These are phyloP conservation scores for Malurus splendens DNA, from an alignment of 2,797 vertebrate genomes.

Conservation along the genomic window DNA sequence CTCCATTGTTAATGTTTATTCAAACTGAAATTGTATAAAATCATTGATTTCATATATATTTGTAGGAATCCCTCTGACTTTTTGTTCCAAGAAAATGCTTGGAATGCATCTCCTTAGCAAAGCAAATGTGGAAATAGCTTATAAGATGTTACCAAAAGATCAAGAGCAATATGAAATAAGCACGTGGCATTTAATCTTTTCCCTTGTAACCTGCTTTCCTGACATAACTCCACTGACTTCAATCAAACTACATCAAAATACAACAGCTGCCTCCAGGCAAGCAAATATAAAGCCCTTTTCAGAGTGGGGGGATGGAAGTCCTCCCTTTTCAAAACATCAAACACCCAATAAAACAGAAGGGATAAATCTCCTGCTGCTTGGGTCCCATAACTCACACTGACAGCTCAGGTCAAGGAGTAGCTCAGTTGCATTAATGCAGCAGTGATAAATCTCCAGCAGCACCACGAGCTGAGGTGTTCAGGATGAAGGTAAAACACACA, in stretches of 20 bases:
- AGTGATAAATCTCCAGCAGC: neutral
- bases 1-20: neutral
- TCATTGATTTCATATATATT: neutral
- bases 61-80: neutral
- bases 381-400: neutral
- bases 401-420: neutral
- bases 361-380: neutral
- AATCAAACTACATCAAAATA: neutral
- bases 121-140: neutral
- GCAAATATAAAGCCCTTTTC: neutral
- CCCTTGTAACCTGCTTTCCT: neutral
- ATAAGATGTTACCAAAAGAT: neutral
- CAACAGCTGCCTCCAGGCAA: constrained; percentile 9
- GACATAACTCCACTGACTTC: neutral
- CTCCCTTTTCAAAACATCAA: constrained; percentile 24
- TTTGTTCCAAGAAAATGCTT: neutral
- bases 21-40: neutral
- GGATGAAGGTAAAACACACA: rapidly evolving
- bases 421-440: neutral
- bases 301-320: neutral
- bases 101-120: neutral
- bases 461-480: neutral
- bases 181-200: neutral
- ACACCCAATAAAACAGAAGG: neutral
- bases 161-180: neutral